phyloP scores from a whole-genome alignment of 2,113 vertebrate species.

The Vimba vimba region DNA sequence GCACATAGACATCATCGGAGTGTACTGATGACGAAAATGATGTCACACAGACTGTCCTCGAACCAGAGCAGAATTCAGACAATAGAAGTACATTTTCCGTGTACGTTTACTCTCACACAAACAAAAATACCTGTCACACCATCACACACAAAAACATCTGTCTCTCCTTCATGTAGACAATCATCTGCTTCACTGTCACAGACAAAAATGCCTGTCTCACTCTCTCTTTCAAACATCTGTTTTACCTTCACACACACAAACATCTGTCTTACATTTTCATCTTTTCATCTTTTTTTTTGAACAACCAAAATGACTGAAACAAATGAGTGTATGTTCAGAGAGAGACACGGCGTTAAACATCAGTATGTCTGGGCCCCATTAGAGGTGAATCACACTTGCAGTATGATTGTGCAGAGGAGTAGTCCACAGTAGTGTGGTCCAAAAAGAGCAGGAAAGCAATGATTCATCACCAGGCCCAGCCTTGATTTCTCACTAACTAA shows the following conservation, averaged over 20 bases:
- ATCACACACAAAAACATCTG: not conserved
- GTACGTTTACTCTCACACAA: not conserved
- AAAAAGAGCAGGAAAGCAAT: constrained; percentile 1
- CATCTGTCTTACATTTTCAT: constrained; percentile 25
- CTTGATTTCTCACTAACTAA: constrained; percentile 24
- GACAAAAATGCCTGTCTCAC: not conserved
- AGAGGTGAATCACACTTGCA: not conserved
- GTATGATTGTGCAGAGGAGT: not conserved
- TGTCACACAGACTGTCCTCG: not conserved
- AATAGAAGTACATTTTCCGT: not conserved
- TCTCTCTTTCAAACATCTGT: not conserved
- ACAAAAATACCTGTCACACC: not conserved
- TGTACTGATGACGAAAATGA: too few species aligned
- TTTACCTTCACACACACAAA: not conserved
- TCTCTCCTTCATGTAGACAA: not conserved
- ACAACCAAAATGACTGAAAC: not conserved
- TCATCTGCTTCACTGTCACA: not conserved
- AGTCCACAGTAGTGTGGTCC: not conserved
- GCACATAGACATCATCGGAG: not conserved
- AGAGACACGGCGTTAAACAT: not conserved
- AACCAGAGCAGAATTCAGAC: not conserved
- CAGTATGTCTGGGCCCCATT: not conserved
- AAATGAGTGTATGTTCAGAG: constrained; percentile 2
- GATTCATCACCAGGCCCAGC: constrained; percentile 21
- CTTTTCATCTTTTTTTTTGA: not conserved